Conservation (phyloP, 2,797 vertebrate genomes). For the Phrynocephalus guinanensis region DNA sequence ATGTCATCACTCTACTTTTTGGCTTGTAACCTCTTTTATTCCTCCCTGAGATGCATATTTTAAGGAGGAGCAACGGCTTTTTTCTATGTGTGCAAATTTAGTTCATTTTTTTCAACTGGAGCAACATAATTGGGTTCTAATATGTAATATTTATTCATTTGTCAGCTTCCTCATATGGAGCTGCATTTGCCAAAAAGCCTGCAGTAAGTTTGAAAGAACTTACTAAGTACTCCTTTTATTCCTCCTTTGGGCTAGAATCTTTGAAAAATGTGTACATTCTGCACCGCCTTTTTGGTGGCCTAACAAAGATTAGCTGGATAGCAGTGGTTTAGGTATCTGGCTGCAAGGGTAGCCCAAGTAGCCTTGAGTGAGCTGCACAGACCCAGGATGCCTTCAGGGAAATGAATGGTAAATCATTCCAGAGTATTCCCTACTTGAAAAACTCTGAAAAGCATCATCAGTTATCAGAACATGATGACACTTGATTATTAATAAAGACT, state of each 20-base stretch:
- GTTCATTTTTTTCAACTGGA: slow-evolving; percentile 68
- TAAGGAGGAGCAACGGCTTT: slow-evolving; percentile 65
- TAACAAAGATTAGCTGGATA: too few species aligned
- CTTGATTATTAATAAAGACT: too few species aligned
- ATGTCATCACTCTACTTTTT: slow-evolving; percentile 73
- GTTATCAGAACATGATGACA: too few species aligned
- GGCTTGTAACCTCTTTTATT: slow-evolving; percentile 61
- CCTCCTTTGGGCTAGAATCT: slow-evolving; percentile 57
- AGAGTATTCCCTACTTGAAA: too few species aligned
- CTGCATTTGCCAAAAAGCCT: slow-evolving; percentile 67
- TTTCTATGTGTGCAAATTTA: slow-evolving; percentile 71
- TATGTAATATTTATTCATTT: slow-evolving; percentile 72
- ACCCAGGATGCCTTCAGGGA: too few species aligned
- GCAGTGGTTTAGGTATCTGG: too few species aligned
- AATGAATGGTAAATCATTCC: too few species aligned
- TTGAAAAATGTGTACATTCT: slow-evolving; percentile 53
- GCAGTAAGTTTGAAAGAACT: slow-evolving; percentile 62
- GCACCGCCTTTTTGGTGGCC: slow-evolving; percentile 11
- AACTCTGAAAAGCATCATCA: too few species aligned
- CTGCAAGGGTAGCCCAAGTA: too few species aligned
- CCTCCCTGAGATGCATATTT: slow-evolving; percentile 71
- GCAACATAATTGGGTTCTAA: slow-evolving; percentile 51
- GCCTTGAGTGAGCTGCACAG: too few species aligned
- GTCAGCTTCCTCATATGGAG: slow-evolving; percentile 70
- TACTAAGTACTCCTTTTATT: slow-evolving; percentile 26